These are phyloP conservation scores for Microcaecilia unicolor DNA, from an alignment of 2,797 vertebrate species.

Conservation along the genomic window DNA sequence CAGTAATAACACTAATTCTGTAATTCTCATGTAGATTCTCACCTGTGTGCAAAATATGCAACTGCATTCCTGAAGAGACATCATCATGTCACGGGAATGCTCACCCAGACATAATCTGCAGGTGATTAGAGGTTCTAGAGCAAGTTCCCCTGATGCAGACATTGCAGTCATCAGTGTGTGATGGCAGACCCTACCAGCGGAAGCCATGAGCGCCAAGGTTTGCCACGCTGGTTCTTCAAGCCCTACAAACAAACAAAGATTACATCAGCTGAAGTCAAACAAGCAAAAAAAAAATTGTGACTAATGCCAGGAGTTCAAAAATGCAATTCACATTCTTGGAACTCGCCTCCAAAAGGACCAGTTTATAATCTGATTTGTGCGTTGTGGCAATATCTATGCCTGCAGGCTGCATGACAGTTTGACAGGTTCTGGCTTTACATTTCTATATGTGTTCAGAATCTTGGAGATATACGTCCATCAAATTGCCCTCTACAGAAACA, in stretches of 20 bases:
- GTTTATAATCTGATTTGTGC: too few species aligned
- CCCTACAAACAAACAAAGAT: slow-evolving; percentile 52
- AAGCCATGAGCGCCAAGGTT: slow-evolving; percentile 42
- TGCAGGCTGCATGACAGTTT: too few species aligned
- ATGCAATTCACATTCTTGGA: neutral
- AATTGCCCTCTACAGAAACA: too few species aligned
- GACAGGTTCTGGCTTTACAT: too few species aligned
- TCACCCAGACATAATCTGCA: slow-evolving; percentile 89
- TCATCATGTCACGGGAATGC: slow-evolving; percentile 66
- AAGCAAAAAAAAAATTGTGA: neutral
- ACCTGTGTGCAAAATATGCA: slow-evolving; percentile 85
- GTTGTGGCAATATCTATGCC: too few species aligned
- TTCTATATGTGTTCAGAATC: too few species aligned
- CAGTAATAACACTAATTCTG: too few species aligned
- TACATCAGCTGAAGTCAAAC: slow-evolving; percentile 7
- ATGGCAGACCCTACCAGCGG: slow-evolving; percentile 23
- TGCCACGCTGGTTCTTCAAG: slow-evolving; percentile 31
- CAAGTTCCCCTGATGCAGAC: slow-evolving; percentile 37
- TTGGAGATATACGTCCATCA: too few species aligned
- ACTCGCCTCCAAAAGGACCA: neutral
- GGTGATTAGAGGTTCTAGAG: slow-evolving; percentile 51
- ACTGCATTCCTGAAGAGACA: slow-evolving; percentile 69
- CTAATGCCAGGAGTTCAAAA: neutral
- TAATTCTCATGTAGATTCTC: too few species aligned
- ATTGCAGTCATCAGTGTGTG: slow-evolving; percentile 41